Base-by-base conservation (phyloP, 2,797 vertebrate genomes). In the Helostoma temminkii region DNA sequence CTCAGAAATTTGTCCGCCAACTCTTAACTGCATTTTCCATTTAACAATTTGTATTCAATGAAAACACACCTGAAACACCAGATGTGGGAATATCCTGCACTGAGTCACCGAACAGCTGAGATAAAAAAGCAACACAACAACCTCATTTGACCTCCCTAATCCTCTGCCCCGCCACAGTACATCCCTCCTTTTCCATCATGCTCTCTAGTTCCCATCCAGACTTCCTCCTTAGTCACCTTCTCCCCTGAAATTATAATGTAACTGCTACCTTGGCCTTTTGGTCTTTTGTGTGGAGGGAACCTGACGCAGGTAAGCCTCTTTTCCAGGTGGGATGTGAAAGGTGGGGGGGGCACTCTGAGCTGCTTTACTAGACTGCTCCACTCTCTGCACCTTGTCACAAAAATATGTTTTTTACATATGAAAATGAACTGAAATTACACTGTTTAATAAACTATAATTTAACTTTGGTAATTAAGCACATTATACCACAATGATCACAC, bases 221-320 rank as follows among this genome's bases (percentile, higher is more conserved):
- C 82, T 82, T 86, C 86, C 84, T 77, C 62, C 78, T 77, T 69
- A 26, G 68, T 53, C 50, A 25, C 81, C 71, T 50, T 58, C 76
- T 83, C 79, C 83, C 72, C 74, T 88, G 76, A 89, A 90, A 81
- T 94, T 92, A 90, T 79, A 89, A 86, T 81, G 74, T 88, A 92
- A 89, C 78, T 75, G 87, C 91, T 88, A 81, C 89, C 88, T 82
- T 48, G 72, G 63, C 80, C 90, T 92, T 89, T 92, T 92, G 84
- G 66, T 87, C 92, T 90, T 93, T 93, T 94, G 92, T 93, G 76
- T 71, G 37, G 39, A 74, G 66, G 90, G 76, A 93, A 93, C 89
- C 77, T 69, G 85, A 91, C 63, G 53, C 87, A 49, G 70, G 60
- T 91, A 92, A 93, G 86, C 89, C 84, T 88, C 83, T 88, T 83